Evolutionary conservation across 2,888 invertebrate genomes (phyloP), one percentile per base, ranked within the genome.

Genomic region (Polyommatus iphigenia): DNA sequence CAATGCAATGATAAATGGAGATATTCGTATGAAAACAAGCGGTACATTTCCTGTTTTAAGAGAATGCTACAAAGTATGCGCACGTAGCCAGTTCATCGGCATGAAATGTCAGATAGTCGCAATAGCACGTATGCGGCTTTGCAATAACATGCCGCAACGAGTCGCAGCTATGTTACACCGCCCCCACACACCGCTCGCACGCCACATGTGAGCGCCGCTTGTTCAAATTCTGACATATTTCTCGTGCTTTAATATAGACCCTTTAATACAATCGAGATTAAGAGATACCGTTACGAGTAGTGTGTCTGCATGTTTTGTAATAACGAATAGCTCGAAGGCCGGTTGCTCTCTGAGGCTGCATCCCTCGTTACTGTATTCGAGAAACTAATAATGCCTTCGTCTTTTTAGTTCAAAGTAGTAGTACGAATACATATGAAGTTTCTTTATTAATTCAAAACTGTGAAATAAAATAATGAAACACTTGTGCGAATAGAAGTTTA

Each of bases 101-200:
- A 92, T 92, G 92, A 93, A 93, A 92, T 91, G 92, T 92, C 92
- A 91, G 91, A 90, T 89, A 91, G 91, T 90, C 90, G 89, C 88
- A 85, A 87, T 80, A 78, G 81, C 83, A 90, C 90, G 91, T 93
- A 92, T 91, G 92, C 89, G 90, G 91, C 90, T 91, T 92, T 90
- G 93, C 92, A 94, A 94, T 94, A 94, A 94, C 93, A 94, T 92
- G 91, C 93, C 93, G 88, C 92, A 90, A 90, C 88, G 91, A 90
- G 89, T 92, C 89, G 87, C 88, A 91, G 92, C 91, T 87, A 93
- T 93, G 93, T 89, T 90, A 90, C 91, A 89, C 89, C 87, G 91
- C 91, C 87, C 86, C 67, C 67, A 67, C 67, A 67, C 67, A 29
- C 67, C 67, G 20, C 59, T 13, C 62, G 24, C 13, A 62, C 24